Conservation (phyloP, 2,113 vertebrate species). For the Himantopus leucocephalus region DNA sequence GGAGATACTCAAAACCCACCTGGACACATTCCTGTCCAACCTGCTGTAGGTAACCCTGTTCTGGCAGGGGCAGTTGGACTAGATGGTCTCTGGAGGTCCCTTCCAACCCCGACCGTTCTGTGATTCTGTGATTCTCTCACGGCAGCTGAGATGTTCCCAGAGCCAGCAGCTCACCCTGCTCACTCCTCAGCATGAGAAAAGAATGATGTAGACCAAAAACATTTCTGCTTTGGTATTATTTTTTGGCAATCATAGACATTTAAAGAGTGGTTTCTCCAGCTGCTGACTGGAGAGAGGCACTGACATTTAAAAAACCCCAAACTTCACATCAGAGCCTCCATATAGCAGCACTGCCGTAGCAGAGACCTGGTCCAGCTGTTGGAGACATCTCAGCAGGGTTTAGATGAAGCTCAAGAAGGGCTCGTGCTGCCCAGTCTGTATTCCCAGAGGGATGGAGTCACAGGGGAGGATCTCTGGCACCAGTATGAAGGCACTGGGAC, state of each 20-base stretch:
- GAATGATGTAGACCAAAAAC: neutral
- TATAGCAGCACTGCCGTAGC: neutral
- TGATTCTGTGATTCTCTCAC: neutral
- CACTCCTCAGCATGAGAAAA: neutral
- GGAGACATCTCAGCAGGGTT: neutral
- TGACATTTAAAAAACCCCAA: neutral
- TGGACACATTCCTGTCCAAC: too few relatives aligned
- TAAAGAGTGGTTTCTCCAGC: neutral
- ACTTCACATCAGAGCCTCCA: neutral
- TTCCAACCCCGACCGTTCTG: too few relatives aligned
- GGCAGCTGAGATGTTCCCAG: neutral
- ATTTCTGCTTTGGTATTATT: neutral
- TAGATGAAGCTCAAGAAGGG: neutral
- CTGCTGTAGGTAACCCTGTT: too few relatives aligned
- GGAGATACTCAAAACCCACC: too few relatives aligned
- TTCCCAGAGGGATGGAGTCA: neutral
- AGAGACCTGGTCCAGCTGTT: neutral
- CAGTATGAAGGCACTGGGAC: neutral
- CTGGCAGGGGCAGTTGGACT: too few relatives aligned
- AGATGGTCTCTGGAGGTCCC: too few relatives aligned
- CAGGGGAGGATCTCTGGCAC: neutral
- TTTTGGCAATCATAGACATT: neutral
- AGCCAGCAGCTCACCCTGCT: neutral
- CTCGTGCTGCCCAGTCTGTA: neutral
- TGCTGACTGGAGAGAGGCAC: neutral